phyloP scores from a whole-genome alignment of 2,888 invertebrate genomes.

The Hermaeophaga mercurialis region DNA sequence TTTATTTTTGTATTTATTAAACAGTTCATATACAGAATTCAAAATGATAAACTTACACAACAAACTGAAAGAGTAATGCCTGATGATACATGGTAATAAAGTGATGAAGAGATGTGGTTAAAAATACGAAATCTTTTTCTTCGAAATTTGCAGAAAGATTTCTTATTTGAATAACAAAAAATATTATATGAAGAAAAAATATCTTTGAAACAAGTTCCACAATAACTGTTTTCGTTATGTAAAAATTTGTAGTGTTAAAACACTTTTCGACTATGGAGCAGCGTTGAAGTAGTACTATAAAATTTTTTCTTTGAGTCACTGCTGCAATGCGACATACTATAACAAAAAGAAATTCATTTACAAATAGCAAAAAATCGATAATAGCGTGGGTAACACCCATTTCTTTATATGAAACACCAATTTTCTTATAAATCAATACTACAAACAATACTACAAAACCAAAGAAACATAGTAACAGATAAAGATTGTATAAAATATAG shows the following conservation, averaged over 20 bases:
- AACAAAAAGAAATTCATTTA: slow-evolving; percentile 2
- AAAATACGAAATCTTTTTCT: not conserved
- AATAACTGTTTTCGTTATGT: not conserved
- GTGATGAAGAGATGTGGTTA: not conserved
- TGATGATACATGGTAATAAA: slow-evolving; percentile 1
- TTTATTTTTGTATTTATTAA: no score
- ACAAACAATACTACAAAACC: not conserved
- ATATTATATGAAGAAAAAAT: not conserved
- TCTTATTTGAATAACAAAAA: slow-evolving; percentile 1
- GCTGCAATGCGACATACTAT: not conserved
- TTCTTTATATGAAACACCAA: not conserved
- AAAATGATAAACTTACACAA: not conserved
- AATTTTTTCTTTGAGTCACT: not conserved
- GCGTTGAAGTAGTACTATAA: not conserved
- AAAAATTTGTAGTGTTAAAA: not conserved
- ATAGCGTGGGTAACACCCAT: not conserved
- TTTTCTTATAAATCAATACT: not conserved
- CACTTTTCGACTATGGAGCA: not conserved
- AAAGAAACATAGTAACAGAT: not conserved
- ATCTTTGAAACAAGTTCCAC: not conserved
- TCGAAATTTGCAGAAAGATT: not conserved
- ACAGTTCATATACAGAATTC: no score
- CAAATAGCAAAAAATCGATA: not conserved
- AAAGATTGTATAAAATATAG: not conserved
- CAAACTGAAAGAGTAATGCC: not conserved